Evolutionary conservation across 2,113 vertebrate species (phyloP), one percentile per base, ranked within the genome.

Genomic region (Balaenoptera acutorostrata): DNA sequence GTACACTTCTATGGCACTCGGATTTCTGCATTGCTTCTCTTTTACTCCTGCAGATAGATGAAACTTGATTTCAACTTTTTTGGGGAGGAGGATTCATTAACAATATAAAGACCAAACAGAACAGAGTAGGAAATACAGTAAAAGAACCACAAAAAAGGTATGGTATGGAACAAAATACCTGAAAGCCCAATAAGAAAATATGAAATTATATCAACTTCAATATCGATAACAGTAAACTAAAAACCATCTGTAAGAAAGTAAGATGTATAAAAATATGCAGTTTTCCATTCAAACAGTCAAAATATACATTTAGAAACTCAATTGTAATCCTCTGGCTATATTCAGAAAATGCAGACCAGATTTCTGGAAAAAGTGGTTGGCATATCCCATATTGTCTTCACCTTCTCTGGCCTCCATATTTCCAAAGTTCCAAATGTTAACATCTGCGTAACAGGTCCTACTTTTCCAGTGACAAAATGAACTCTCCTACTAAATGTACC

Each of bases 1-100:
- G 68, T 13, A 77, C 2, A 0, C 14, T 55, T 90, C 91, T 88
- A n/a, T 64, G 64, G 69, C 33, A 71, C 82, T 98, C 90, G 11
- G 98, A 80, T 89, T 64, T 92, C 89, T 96, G 96, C 46, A 78
- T 97, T 29, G 72, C 33, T 95, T 85, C 55, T 55, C 39, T 77
- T 88, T 92, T 39, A 84, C 7, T 44, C n/a, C 83, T 97, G 85
- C 14, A 91, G 61, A 33, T 59, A 84, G 95, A 57, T 44, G 41
- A 93, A 95, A 95, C 81, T 46, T n/a, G 8, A 96, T 71, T 92
- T 95, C 63, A 97, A 72, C 81, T 64, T n/a, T 36, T 55, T 23
- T 44, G 29, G 64, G 69, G 23, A 14, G 15, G 5, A 10, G 75
- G 61, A 59, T 71, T 96, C 93, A 64, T 39, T 39, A 68, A 52